Conservation (phyloP, 2,797 vertebrate species). For the Craterocephalus amniculus region DNA sequence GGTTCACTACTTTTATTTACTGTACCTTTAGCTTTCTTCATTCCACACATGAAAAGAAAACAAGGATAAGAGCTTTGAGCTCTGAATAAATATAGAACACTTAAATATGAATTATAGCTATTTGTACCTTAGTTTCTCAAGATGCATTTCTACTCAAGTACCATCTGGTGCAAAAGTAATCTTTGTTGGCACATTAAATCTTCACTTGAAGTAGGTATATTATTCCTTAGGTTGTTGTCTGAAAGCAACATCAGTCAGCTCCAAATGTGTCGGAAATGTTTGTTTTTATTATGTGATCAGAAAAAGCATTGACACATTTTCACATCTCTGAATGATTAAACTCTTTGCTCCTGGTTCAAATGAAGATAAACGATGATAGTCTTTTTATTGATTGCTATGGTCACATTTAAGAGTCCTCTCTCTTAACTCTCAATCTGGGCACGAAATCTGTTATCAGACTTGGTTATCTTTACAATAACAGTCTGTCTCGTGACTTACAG, state of each 20-base stretch:
- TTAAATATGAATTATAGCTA: conserved; percentile 69
- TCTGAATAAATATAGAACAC: conserved; percentile 61
- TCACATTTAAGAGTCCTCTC: conserved; percentile 18
- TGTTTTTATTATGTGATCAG: conserved; percentile 44
- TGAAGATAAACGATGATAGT: conserved; percentile 16
- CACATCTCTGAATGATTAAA: conserved; percentile 27
- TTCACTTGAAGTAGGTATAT: conserved; percentile 29
- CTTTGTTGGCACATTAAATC: conserved; percentile 49
- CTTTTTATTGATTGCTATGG: conserved; percentile 16
- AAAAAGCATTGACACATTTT: conserved; percentile 34
- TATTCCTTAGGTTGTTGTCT: conserved; percentile 9
- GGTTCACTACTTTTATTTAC: conserved; percentile 51
- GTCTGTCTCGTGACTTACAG: conserved; percentile 36
- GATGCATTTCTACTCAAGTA: conserved; percentile 45
- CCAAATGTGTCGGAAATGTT: conserved; percentile 38
- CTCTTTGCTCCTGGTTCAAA: conserved; percentile 27
- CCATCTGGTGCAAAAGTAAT: conserved; percentile 56
- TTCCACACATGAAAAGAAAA: conserved; percentile 61
- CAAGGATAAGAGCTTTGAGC: conserved; percentile 64
- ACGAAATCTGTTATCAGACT: conserved; percentile 22
- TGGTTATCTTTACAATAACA: conserved; percentile 25
- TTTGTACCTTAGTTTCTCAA: conserved; percentile 60
- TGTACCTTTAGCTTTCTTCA: conserved; percentile 57
- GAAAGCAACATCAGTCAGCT: conserved; percentile 36
- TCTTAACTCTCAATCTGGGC: not conserved